Evolutionary conservation across 2,113 vertebrate species (phyloP).

Genomic region (Tyto alba): DNA sequence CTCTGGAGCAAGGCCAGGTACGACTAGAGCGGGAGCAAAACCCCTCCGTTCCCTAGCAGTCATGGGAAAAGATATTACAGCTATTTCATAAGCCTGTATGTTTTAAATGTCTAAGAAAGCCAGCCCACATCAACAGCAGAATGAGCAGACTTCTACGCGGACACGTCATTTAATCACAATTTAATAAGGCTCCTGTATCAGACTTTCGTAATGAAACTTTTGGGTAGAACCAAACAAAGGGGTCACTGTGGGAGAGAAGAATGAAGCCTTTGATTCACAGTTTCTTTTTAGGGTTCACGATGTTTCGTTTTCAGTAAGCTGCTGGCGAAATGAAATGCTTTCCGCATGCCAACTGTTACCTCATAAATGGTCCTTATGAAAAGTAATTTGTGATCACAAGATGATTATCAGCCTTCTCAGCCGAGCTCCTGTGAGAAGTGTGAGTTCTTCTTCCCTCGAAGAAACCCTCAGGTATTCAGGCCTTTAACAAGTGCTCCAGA

Average conservation of each 20-base stretch:
- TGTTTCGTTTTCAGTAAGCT: conserved; percentile 16
- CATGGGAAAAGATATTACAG: conserved; percentile 23
- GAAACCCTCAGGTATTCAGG: not conserved
- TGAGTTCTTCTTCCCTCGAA: not conserved
- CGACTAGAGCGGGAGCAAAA: not conserved
- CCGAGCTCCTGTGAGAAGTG: not conserved
- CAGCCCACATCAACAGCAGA: conserved; percentile 38
- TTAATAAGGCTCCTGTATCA: conserved; percentile 65
- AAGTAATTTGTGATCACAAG: conserved; percentile 47
- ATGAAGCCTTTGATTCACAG: conserved; percentile 38
- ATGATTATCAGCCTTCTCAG: conserved; percentile 35
- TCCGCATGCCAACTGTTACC: conserved; percentile 25
- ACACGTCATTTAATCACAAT: conserved; percentile 53
- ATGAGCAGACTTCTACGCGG: not conserved
- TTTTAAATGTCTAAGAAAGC: conserved; percentile 22
- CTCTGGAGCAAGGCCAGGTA: conserved; percentile 27
- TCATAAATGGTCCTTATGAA: conserved; percentile 48
- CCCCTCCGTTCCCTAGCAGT: not conserved
- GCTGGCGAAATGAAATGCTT: conserved; percentile 8
- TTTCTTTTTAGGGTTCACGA: conserved; percentile 32
- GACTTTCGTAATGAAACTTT: conserved; percentile 51
- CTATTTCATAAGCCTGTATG: conserved; percentile 36
- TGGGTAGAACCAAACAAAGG: conserved; percentile 55
- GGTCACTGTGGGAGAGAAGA: conserved; percentile 60
- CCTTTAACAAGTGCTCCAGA: not conserved